Conservation (phyloP, 2,888 invertebrate genomes). For the Piscicola geometra region DNA sequence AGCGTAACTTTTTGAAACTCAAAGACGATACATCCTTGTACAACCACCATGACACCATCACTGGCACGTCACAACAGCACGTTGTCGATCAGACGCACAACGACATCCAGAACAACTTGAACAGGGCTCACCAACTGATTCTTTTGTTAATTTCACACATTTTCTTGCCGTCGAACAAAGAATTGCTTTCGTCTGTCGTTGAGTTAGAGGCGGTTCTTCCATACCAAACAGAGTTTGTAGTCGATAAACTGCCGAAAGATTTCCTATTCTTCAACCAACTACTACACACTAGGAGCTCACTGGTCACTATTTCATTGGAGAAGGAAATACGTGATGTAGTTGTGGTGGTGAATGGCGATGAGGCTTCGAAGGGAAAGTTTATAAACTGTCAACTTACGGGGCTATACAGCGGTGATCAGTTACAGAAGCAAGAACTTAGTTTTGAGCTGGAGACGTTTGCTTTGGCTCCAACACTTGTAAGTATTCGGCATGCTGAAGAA, state of each 20-base stretch:
- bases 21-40: constrained; percentile 28
- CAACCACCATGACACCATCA: constrained; percentile 43
- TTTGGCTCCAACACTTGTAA: no score
- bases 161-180: background rate
- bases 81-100: constrained; percentile 29
- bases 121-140: background rate
- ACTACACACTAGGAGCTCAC: no score
- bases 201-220: background rate
- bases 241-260: background rate
- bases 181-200: background rate
- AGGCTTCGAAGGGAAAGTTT: no score
- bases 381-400: no score
- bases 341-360: no score
- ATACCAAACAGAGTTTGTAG: background rate
- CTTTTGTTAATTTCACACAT: background rate
- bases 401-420: no score
- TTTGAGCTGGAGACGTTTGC: no score
- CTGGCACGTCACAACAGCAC: constrained; percentile 38
- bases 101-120: background rate
- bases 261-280: background rate
- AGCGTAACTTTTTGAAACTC: background rate
- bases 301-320: no score
- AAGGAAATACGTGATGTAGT: no score
- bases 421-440: no score
- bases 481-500: no score